Evolutionary conservation across 2,797 vertebrate species (phyloP).

Genomic region (Erithacus rubecula): DNA sequence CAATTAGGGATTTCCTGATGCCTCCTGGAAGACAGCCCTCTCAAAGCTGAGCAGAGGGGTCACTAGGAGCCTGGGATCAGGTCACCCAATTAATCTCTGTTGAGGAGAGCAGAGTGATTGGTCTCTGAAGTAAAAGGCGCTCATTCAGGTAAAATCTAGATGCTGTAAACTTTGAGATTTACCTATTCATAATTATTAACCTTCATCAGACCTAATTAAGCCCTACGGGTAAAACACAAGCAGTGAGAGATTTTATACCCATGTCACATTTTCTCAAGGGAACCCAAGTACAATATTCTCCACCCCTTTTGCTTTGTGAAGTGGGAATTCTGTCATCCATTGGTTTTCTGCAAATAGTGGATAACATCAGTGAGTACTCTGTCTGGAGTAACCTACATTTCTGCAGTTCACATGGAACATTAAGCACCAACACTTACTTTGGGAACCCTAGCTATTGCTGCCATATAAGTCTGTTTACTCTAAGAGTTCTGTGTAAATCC

Average conservation of each 20-base stretch:
- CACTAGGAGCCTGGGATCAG: neutral
- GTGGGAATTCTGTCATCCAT: neutral
- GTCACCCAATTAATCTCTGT: neutral
- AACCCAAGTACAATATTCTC: neutral
- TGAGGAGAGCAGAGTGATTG: neutral
- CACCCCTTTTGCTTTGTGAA: neutral
- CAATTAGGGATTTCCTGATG: neutral
- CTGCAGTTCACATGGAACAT: neutral
- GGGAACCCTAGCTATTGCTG: neutral
- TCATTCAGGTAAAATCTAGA: neutral
- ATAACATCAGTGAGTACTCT: neutral
- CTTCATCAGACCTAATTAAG: constrained; percentile 33
- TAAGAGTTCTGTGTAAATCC: neutral
- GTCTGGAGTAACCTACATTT: neutral
- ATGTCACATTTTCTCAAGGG: neutral
- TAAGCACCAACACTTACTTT: neutral
- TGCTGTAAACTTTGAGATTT: constrained; percentile 16
- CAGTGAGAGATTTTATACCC: neutral
- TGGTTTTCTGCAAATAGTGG: neutral
- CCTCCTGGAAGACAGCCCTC: neutral
- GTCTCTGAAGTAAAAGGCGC: neutral
- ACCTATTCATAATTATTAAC: constrained; percentile 14
- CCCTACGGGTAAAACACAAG: neutral
- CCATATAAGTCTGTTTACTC: neutral
- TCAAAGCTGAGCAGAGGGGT: neutral